Base-by-base conservation (phyloP, 2,888 invertebrate genomes). In the Lasioglossum malachurum region DNA sequence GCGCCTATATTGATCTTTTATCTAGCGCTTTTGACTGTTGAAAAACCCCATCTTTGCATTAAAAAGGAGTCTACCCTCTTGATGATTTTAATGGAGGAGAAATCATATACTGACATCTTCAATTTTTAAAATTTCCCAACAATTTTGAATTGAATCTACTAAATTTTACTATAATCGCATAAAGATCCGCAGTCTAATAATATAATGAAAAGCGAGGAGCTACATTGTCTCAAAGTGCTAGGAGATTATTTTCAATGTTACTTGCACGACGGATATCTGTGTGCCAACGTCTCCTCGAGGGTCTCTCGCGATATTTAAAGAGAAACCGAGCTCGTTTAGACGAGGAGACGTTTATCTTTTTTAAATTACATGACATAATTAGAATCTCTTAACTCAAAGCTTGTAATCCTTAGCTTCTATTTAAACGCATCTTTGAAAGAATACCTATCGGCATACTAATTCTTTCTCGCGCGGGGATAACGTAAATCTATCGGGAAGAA, bases 351-450 rank as follows among this genome's bases (percentile, higher is more conserved):
- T 38, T 80, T 67, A 44, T 41, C 49, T 72, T 73, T 73, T 86
- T 75, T 73, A 78, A 83, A 80, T 78, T 75, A 83, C 78, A 82
- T 44, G 49, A 75, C n/a, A 53, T 60, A 84, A 80, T 46, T 83
- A 82, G 80, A 82, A 82, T 85, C 78, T 85, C 80, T 79, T 67
- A 88, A 82, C 69, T 77, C 35, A 53, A 84, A 44, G 71, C 82
- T 84, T 81, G 71, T 84, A 82, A 90, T 72, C 44, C 67, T 78
- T 86, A 83, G 87, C 86, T 89, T 89, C 41, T 84, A 78, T 46
- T 76, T 80, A 82, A 86, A 53, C 53, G 80, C 75, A 75, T 86
- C 44, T 44, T 72, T 76, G 67, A 85, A 76, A 46, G 67, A 44
- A 41, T 76, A 88, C 44, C 35, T 82, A 78, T 82, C 44, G 67